Evolutionary conservation across 2,113 vertebrate species (phyloP), one percentile per base, ranked within the genome.

Genomic region (Engystomops pustulosus): DNA sequence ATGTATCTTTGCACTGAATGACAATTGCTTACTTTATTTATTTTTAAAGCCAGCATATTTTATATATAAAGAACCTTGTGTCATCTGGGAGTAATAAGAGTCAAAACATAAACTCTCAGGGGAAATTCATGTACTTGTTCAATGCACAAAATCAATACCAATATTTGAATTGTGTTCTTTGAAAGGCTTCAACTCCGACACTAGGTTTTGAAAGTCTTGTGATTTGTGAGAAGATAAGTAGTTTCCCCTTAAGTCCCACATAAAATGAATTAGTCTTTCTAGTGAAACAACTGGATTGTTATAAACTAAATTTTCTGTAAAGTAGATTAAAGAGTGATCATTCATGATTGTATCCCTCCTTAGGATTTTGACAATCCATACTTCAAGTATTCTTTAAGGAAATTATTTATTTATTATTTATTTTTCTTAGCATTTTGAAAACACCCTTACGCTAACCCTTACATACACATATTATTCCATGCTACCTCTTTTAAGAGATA

Each of bases 101-200:
- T 58, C 51, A 78, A 78, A 78, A 60, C 75, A 78, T 60, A 18
- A n/a, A 78, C 75, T 78, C 75, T 60, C 75, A 58, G n/a, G 75
- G 75, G 75, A 78, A 78, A 78, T 78, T 58, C 34, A 27, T 60
- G 75, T 78, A 38, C 75, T 78, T 78, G 75, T 78, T 78, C 75
- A 78, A 78, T 60, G 51, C 75, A 60, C 51, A 78, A 58, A 78
- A 78, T 78, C 75, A 60, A 78, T 78, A 78, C 51, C 32, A 78
- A 58, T 78, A 78, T 78, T 78, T 58, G 75, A 78, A 60, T 78
- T 78, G 75, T 60, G 36, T 41, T 78, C 51, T 32, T 74, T 58
- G 12, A 58, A 78, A 25, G 47, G 58, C 51, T 60, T 55, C 34
- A 78, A 60, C 75, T 60, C 11, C 34, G 55, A 55, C 75, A 78